These are phyloP conservation scores for Cylindroiulus punctatus DNA, from an alignment of 2,888 invertebrate genomes.

Conservation along the genomic window DNA sequence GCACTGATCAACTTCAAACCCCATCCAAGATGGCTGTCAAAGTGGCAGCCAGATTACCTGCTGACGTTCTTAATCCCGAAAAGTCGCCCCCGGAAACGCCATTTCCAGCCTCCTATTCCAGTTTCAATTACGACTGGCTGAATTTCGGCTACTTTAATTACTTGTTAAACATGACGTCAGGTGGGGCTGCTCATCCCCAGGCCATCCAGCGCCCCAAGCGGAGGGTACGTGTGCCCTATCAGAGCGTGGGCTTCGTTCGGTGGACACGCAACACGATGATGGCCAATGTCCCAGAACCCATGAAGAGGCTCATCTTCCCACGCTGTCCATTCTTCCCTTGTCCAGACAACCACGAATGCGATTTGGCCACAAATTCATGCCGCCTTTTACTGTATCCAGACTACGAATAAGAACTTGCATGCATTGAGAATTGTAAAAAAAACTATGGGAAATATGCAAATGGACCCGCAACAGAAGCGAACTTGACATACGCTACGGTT, in stretches of 20 bases:
- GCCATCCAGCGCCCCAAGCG: conserved; percentile 6
- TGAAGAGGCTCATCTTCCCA: conserved; percentile 9
- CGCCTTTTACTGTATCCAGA: neutral
- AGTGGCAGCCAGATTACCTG: neutral
- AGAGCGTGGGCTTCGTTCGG: neutral
- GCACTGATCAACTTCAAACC: neutral
- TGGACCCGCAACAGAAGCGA: no score
- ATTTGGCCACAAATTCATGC: neutral
- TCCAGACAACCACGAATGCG: neutral
- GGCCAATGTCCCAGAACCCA: conserved; percentile 8
- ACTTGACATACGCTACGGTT: no score
- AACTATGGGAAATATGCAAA: neutral
- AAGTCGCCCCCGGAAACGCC: neutral
- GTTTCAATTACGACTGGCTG: conserved; percentile 39
- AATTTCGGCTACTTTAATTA: conserved; percentile 22
- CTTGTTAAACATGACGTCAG: neutral
- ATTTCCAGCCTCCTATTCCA: neutral
- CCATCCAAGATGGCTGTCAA: neutral
- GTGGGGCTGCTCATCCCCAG: neutral
- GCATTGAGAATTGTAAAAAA: neutral
- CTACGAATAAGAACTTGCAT: neutral
- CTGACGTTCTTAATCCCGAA: neutral
- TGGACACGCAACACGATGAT: neutral
- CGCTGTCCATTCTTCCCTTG: conserved; percentile 2
- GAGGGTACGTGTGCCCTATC: neutral